phyloP scores from a whole-genome alignment of 2,888 invertebrate genomes.

The Tiliacea citrago region DNA sequence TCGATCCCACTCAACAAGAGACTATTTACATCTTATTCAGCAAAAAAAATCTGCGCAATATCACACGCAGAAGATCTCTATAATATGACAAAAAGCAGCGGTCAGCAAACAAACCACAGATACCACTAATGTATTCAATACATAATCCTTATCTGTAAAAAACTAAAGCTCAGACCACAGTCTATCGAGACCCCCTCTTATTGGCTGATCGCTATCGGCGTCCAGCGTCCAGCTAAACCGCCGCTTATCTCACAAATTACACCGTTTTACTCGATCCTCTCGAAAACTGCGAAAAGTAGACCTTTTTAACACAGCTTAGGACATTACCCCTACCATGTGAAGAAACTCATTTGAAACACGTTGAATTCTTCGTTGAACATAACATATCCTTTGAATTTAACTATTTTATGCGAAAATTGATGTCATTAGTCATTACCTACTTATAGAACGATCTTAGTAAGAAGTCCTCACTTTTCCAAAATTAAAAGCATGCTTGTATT shows the following conservation, averaged over 20 bases:
- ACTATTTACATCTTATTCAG: background rate
- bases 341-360: background rate
- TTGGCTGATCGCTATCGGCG: conserved; percentile 81
- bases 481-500: background rate
- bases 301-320: conserved; percentile 78
- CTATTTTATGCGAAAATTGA: background rate
- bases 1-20: background rate
- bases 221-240: conserved; percentile 76
- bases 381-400: background rate
- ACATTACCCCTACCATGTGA: conserved; percentile 71
- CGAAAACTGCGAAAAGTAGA: conserved; percentile 82
- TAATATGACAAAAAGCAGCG: background rate
- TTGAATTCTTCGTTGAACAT: background rate
- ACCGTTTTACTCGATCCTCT: conserved; percentile 83
- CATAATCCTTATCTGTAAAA: conserved; percentile 56
- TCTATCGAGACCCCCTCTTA: conserved; percentile 70
- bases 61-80: background rate
- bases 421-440: background rate
- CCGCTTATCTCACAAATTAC: conserved; percentile 87
- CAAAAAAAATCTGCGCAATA: background rate
- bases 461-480: background rate
- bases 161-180: conserved; percentile 32
- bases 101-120: conserved; percentile 38
- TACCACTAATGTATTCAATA: conserved; percentile 59
- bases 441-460: background rate